These are phyloP conservation scores for Hemiscyllium ocellatum DNA, from an alignment of 2,113 vertebrate species.

Conservation along the genomic window DNA sequence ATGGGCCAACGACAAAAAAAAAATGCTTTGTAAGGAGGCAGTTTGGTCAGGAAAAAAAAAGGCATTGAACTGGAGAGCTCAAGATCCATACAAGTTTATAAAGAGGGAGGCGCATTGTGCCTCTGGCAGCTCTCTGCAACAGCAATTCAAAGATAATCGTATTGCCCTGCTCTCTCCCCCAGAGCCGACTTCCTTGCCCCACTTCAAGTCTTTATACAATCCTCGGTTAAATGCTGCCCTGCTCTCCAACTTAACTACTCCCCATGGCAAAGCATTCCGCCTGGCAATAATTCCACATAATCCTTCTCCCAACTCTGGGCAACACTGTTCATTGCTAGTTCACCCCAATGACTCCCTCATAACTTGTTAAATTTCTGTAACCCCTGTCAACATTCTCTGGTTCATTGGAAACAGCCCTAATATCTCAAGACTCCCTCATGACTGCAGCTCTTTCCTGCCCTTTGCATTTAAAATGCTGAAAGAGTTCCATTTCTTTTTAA, in stretches of 20 bases:
- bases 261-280: neutral
- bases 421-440: too few species aligned
- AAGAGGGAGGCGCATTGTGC: neutral
- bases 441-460: too few species aligned
- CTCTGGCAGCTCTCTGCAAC: neutral
- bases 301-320: neutral
- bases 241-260: neutral
- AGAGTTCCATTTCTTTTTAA: too few species aligned
- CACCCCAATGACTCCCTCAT: too few species aligned
- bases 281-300: neutral
- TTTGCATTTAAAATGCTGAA: too few species aligned
- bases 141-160: neutral
- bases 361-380: too few species aligned
- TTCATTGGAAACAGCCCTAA: too few species aligned
- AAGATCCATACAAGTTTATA: neutral
- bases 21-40: neutral
- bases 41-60: neutral
- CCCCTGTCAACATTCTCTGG: too few species aligned
- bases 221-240: neutral
- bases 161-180: neutral
- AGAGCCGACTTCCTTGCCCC: too few species aligned
- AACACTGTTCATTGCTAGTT: neutral
- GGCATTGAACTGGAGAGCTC: neutral
- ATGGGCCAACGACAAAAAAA: neutral
- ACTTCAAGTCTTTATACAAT: neutral